These are phyloP conservation scores for Apaloderma vittatum DNA, from an alignment of 2,113 vertebrate genomes.

Conservation along the genomic window DNA sequence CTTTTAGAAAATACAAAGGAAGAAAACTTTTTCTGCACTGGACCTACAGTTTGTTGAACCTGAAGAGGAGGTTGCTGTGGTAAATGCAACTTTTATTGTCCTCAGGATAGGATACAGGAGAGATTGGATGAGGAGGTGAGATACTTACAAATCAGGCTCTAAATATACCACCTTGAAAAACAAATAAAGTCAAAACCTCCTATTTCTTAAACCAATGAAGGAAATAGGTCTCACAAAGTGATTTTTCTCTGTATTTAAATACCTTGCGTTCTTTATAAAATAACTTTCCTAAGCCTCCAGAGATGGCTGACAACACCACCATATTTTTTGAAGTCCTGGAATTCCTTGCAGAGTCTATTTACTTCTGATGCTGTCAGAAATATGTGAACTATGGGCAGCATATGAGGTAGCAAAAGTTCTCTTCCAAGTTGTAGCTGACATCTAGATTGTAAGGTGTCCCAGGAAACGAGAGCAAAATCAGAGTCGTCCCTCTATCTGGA, in stretches of 20 bases:
- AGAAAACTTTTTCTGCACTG: not conserved
- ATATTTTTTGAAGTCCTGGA: not conserved
- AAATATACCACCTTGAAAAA: not conserved
- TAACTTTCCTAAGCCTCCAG: not conserved
- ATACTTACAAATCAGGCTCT: not conserved
- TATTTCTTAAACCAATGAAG: not conserved
- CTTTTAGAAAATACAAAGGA: not conserved
- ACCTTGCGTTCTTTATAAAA: not conserved
- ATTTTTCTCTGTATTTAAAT: not conserved
- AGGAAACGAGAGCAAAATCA: not conserved
- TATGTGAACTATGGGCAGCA: too few relatives aligned
- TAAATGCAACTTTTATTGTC: not conserved
- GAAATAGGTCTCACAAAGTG: not conserved
- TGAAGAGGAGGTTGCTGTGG: not conserved
- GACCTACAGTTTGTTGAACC: not conserved
- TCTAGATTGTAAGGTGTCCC: not conserved
- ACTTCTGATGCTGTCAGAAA: not conserved
- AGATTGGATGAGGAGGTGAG: not conserved
- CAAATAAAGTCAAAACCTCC: too few relatives aligned
- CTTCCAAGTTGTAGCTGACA: not conserved
- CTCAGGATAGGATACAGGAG: not conserved
- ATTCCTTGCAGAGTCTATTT: not conserved
- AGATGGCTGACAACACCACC: not conserved
- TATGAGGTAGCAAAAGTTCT: not conserved
- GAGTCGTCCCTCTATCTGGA: not conserved